Conservation (phyloP, 2,113 vertebrate species). For the Tauraco erythrolophus region DNA sequence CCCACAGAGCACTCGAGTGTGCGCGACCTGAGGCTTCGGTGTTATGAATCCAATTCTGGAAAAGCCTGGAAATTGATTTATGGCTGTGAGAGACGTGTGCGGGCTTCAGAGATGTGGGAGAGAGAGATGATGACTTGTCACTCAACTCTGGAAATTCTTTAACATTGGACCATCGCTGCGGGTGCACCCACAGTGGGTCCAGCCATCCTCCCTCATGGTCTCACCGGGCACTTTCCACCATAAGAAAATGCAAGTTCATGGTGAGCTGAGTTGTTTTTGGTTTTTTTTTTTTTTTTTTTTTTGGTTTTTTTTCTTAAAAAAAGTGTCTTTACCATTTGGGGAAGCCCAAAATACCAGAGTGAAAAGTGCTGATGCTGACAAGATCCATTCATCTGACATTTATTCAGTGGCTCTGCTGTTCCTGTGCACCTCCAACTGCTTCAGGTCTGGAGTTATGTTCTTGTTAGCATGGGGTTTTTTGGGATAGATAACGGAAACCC, state of each 20-base stretch:
- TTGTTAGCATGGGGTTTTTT: neutral
- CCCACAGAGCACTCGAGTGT: neutral
- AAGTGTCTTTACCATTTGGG: neutral
- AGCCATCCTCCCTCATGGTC: fast-evolving
- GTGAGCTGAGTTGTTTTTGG: neutral
- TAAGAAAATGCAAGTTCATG: neutral
- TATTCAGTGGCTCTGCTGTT: neutral
- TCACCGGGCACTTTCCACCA: neutral
- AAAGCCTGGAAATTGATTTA: neutral
- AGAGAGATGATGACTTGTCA: neutral
- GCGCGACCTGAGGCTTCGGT: neutral
- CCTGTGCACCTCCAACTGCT: neutral
- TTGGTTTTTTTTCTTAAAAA: neutral
- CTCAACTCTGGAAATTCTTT: neutral
- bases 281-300: neutral
- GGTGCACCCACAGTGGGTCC: too few relatives aligned
- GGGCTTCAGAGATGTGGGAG: neutral
- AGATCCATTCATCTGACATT: neutral
- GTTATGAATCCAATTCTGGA: neutral
- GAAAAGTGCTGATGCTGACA: neutral
- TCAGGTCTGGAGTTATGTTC: neutral
- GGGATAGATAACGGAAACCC: neutral
- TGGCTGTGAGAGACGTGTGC: neutral
- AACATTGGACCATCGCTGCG: fast-evolving
- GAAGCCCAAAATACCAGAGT: neutral